Conservation (phyloP, 2,888 invertebrate genomes). For the Tinea trinotella region DNA sequence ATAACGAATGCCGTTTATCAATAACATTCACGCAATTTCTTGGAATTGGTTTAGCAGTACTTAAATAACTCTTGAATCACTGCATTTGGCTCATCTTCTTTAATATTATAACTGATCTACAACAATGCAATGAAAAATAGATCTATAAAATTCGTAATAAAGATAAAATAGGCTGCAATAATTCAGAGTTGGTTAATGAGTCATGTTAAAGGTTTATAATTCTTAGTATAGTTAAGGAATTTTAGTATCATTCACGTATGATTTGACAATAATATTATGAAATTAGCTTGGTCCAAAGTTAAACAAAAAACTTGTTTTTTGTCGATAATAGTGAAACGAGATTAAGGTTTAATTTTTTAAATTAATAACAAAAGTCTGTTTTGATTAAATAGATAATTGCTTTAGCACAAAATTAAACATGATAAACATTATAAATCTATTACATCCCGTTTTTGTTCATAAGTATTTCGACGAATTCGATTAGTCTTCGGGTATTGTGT, state of each 20-base stretch:
- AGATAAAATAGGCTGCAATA: not conserved
- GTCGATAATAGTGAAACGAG: too few species aligned
- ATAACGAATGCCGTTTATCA: not conserved
- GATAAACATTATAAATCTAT: too few species aligned
- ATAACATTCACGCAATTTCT: slow-evolving; percentile 14
- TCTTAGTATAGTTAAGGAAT: too few species aligned
- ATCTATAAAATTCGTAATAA: slow-evolving; percentile 8
- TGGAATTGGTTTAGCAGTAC: slow-evolving; percentile 6
- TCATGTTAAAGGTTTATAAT: too few species aligned
- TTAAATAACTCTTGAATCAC: slow-evolving; percentile 17
- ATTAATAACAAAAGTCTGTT: too few species aligned
- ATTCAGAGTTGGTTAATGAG: too few species aligned
- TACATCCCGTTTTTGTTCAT: not conserved
- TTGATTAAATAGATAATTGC: too few species aligned
- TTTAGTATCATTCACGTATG: not conserved
- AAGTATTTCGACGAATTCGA: not conserved
- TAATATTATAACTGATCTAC: not conserved
- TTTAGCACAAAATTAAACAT: too few species aligned
- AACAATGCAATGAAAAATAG: not conserved
- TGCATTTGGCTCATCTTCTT: slow-evolving; percentile 8
- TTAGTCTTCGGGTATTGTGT: not conserved
- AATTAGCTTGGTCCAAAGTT: too few species aligned
- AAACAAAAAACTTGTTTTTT: too few species aligned
- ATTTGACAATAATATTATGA: not conserved
- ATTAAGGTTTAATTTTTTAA: too few species aligned